Evolutionary conservation across 2,113 vertebrate genomes (phyloP), one percentile per base, ranked within the genome.

Genomic region (Oxygymnocypris stewartii): DNA sequence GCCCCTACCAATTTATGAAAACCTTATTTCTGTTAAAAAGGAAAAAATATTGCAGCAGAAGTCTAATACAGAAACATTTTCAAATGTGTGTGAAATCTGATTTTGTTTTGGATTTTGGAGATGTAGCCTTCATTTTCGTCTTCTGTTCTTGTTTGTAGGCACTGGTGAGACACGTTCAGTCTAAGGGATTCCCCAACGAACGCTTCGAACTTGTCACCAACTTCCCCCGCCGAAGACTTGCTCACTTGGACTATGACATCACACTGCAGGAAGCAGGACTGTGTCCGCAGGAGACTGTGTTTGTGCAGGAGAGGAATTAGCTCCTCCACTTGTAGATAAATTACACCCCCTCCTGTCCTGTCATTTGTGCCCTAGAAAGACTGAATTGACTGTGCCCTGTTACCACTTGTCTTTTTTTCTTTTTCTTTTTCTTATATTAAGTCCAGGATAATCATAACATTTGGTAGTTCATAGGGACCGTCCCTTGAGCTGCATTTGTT

Each of bases 231-330:
- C 96, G 98, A 92, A 99, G 98, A 91, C 96, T 99, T 23, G 96
- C 98, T 92, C 97, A 99, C 91, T 96, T 99, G 96, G 96, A 99
- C 97, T 99, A 99, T 97, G 97, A 99, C 89, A 97, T 97, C 94
- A 99, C 98, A 0, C 95, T 99, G 93, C 97, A 99, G 91, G 98
- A 99, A 91, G 98, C 98, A 80, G 98, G 98, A 87, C 95, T 99
- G 91, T 99, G 97, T 94, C 98, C 98, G 93, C 98, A 99, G 95
- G 98, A 99, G 94, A 99, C 98, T 96, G 98, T 99, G 93, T 99
- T 99, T 96, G 97, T 99, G 90, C 98, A 99, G 93, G 98, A 99
- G 94, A 97, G 98, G 95, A 99, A 99, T 96, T 99, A 98, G 91
- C 40, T 54, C 78, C 69, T 40, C 67, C 49, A 44, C 40, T 67